These are phyloP conservation scores for Hypercompe scribonia DNA, from an alignment of 2,888 invertebrate genomes.

Conservation along the genomic window DNA sequence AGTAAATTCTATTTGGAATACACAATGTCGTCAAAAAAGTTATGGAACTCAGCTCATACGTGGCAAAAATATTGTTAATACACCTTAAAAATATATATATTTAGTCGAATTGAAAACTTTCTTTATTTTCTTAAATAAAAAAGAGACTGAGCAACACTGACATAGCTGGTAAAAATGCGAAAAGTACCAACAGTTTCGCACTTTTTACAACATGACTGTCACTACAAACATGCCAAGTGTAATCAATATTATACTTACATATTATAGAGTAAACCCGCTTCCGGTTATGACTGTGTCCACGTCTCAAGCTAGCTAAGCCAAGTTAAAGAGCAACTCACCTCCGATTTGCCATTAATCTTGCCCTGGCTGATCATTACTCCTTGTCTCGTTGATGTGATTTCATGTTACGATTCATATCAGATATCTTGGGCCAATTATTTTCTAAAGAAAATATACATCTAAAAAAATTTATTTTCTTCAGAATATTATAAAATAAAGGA, in stretches of 20 bases:
- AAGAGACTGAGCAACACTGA: too few relatives aligned
- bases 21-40: too few relatives aligned
- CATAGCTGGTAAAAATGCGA: too few relatives aligned
- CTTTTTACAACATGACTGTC: too few relatives aligned
- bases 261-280: conserved; percentile 12
- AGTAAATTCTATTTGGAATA: too few relatives aligned
- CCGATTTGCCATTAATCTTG: conserved; percentile 58
- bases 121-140: too few relatives aligned
- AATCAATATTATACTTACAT: neutral
- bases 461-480: neutral
- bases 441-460: conserved; percentile 8
- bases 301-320: conserved; percentile 24
- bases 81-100: too few relatives aligned
- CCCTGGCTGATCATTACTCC: conserved; percentile 60
- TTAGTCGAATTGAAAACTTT: too few relatives aligned
- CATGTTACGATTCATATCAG: conserved; percentile 22
- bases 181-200: too few relatives aligned
- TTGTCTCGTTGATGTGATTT: conserved; percentile 48
- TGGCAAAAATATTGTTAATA: too few relatives aligned
- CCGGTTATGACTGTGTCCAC: conserved; percentile 3
- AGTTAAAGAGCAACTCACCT: conserved; percentile 48
- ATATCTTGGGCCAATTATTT: conserved; percentile 27
- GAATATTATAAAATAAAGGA: neutral
- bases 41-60: too few relatives aligned
- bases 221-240: too few relatives aligned